Evolutionary conservation across 2,888 invertebrate species (phyloP), one percentile per base, ranked within the genome.

Genomic region (Netelia virgata): DNA sequence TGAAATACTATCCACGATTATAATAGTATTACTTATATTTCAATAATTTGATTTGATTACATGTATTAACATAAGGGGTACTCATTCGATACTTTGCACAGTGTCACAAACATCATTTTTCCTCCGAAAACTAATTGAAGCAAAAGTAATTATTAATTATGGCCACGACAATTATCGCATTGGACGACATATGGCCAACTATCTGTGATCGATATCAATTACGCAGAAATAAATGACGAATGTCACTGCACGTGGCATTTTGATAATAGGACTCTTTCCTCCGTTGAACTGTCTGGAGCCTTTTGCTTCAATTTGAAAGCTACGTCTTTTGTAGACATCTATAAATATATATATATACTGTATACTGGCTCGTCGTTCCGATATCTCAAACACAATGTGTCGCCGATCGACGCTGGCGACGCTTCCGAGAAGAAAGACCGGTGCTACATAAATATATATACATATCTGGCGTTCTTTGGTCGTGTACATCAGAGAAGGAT

Each of bases 341-440:
- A 10, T 47, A 41, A 5, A 14, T 59, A 28, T n/a, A 11, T 41
- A 50, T 64, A 41, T 63, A 74, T 28, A 57, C 20, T 8, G 5
- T 14, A 20, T 59, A 78, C 53, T 63, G 50, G 85, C n/a, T 73
- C 72, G 20, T 28, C 47, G 70, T 57, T 16, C 64, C 74, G 86
- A 88, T 88, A 85, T 86, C 85, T 77, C 64, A 77, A 73, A 61
- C 69, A 89, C 88, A 89, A 88, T 89, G 81, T 83, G 78, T 79
- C 79, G 72, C 73, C 86, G 83, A 88, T 90, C 87, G 87, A 86
- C 50, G 69, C 69, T 41, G 47, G 11, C 53, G 20, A 69, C 47
- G 55, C 76, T 77, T 68, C 53, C 68, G 64, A 83, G 77, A 59
- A 79, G 81, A 79, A 75, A 72, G 16, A 55, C 64, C 50, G 28